Evolutionary conservation across 2,797 vertebrate genomes (phyloP), one percentile per base, ranked within the genome.

Genomic region (Dendrocincla tyrannina): DNA sequence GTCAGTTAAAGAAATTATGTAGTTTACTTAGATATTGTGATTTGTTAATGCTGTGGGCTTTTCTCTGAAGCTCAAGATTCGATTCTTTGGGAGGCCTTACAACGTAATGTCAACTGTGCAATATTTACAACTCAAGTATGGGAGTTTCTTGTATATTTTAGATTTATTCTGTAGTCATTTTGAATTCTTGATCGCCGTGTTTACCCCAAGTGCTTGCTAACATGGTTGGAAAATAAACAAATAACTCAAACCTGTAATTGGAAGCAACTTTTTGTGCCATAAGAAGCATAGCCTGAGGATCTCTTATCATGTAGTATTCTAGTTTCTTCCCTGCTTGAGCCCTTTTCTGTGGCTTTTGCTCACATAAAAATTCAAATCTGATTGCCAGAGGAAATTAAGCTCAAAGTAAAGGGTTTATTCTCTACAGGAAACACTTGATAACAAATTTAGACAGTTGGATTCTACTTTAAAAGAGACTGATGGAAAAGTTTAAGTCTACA

Each of bases 341-440:
- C 50, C 4, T 35, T 94, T 94, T 94, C 39, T 60, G 47, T 84
- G 32, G 78, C 68, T 96, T 92, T 69, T 4, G 1, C 87, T 93
- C 79, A 30, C 66, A 64, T 78, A 81, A 77, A 91, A 88, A 92
- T 70, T 95, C 68, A 95, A 63, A 94, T 88, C 53, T 95, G 86
- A 84, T 68, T 88, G 85, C 78, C 52, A 86, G 74, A 90, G 94
- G 69, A 96, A 85, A 92, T 95, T 80, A 78, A 73, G 39, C 77
- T 76, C 37, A n/a, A 66, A 55, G 33, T 77, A 87, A 91, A 93
- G 64, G 56, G 42, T 68, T 79, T 73, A 63, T 84, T 86, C 83
- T 73, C 92, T 74, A 32, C 72, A 95, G 77, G 82, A 95, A 93
- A 92, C 69, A 66, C 89, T 92, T 95, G 79, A 66, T 88, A 93